A percentile compares a stretch with the other conserved stretches of the same genome.
Evolutionary conservation across 1,140 invertebrate genomes (phyloP).

Genomic region (Eupeodes corollae): DNA sequence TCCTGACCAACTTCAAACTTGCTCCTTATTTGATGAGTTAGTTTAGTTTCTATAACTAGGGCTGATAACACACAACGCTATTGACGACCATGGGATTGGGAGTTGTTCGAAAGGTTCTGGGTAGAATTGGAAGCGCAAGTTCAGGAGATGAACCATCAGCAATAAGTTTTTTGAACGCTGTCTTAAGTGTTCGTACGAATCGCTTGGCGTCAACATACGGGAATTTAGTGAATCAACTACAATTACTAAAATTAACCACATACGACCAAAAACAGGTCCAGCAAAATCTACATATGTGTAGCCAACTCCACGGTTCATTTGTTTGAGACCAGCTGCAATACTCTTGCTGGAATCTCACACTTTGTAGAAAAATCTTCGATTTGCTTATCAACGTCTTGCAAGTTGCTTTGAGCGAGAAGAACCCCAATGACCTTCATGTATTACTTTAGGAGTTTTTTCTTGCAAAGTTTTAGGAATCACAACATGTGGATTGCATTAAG

Average conservation of each 20-base stretch:
- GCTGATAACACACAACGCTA: no score
- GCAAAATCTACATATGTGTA: conserved; percentile 10
- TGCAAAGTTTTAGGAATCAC: conserved; percentile 18
- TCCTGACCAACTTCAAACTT: no score
- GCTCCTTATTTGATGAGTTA: no score
- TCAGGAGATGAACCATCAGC: no score
- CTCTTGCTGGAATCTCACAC: conserved; percentile 2
- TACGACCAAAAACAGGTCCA: conserved; percentile 1
- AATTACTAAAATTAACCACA: conserved; percentile 13
- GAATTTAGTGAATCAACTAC: conserved; percentile 10
- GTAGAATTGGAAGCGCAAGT: no score
- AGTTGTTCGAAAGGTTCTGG: no score
- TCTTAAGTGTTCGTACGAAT: conserved; percentile 8
- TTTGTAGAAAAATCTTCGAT: no score
- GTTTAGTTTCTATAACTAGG: no score
- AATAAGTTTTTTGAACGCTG: no score
- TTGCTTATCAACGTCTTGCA: conserved; percentile 33
- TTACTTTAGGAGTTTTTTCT: conserved; percentile 17
- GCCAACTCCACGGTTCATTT: conserved; percentile 4
- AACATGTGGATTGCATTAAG: conserved; percentile 11
- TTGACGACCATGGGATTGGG: no score
- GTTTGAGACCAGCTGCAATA: conserved; percentile 2
- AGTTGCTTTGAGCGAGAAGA: conserved; percentile 41
- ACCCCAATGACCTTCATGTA: conserved; percentile 38
- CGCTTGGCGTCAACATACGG: conserved; percentile 17